Percentiles rank a stretch among this genome's conserved stretches.
phyloP scores from a whole-genome alignment of 2,888 invertebrate genomes.

The Smittia sp. region DNA sequence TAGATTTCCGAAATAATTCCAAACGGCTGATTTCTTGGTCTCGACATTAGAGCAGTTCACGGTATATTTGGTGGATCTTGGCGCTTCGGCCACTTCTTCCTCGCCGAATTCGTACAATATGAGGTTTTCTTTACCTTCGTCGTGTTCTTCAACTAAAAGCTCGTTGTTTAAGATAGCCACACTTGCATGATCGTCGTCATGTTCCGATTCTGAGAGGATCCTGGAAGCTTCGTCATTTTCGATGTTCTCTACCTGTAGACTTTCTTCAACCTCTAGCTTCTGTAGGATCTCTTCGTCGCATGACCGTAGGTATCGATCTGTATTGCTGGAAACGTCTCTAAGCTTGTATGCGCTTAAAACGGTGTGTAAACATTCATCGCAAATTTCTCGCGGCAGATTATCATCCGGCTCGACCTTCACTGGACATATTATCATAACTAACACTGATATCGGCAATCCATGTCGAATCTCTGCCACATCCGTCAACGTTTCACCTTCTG shows the following conservation, averaged over 20 bases:
- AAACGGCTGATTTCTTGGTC: constrained; percentile 5
- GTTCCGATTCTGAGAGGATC: no score
- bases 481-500: neutral
- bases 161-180: no score
- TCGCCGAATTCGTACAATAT: neutral
- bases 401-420: constrained; percentile 47
- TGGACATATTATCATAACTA: constrained; percentile 24
- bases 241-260: no score
- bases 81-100: neutral
- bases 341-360: neutral
- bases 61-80: neutral
- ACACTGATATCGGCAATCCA: neutral
- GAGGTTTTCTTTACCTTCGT: neutral
- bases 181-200: no score
- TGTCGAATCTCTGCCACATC: constrained; percentile 3
- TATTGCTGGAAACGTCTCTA: neutral
- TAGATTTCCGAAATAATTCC: constrained; percentile 18
- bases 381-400: constrained; percentile 49
- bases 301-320: neutral
- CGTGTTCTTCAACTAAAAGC: no score
- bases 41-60: neutral
- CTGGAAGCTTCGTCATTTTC: no score
- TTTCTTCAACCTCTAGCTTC: no score
- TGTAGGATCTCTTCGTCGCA: no score
- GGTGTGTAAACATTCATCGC: constrained; percentile 47